Conservation (phyloP, 2,888 invertebrate species). For the Chelonus formosanus region DNA sequence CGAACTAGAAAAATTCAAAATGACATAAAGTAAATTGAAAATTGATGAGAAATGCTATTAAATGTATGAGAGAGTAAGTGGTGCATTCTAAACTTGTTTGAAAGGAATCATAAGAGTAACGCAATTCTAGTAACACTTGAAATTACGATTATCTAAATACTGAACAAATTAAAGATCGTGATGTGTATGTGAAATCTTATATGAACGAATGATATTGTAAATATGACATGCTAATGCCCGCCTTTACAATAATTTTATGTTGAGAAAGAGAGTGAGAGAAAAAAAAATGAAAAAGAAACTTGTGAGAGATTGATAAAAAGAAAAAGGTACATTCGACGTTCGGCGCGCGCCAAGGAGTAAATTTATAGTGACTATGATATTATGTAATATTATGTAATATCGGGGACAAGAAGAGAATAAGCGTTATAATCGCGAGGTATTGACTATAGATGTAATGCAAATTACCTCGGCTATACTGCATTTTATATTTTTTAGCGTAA, state of each 20-base stretch:
- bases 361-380: conserved; percentile 24
- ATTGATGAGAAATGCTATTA: too few relatives aligned
- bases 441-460: too few relatives aligned
- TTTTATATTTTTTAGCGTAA: background rate
- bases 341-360: conserved; percentile 31
- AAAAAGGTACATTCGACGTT: background rate
- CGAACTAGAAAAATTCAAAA: too few relatives aligned
- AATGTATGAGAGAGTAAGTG: conserved; percentile 35
- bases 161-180: too few relatives aligned
- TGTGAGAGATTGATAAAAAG: conserved; percentile 36
- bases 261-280: conserved; percentile 8
- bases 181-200: background rate
- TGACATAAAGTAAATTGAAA: too few relatives aligned
- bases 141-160: too few relatives aligned
- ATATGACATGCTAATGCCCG: conserved; percentile 16
- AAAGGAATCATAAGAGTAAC: background rate
- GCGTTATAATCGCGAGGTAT: background rate
- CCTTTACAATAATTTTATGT: conserved; percentile 20
- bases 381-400: conserved; percentile 30
- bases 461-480: background rate
- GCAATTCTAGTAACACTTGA: background rate
- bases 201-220: conserved; percentile 16
- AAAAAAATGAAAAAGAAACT: conserved; percentile 16
- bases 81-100: too few relatives aligned
- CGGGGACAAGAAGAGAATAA: conserved; percentile 2